Evolutionary conservation across 2,888 invertebrate genomes (phyloP), one percentile per base, ranked within the genome.

Genomic region (Leptothorax acervorum): DNA sequence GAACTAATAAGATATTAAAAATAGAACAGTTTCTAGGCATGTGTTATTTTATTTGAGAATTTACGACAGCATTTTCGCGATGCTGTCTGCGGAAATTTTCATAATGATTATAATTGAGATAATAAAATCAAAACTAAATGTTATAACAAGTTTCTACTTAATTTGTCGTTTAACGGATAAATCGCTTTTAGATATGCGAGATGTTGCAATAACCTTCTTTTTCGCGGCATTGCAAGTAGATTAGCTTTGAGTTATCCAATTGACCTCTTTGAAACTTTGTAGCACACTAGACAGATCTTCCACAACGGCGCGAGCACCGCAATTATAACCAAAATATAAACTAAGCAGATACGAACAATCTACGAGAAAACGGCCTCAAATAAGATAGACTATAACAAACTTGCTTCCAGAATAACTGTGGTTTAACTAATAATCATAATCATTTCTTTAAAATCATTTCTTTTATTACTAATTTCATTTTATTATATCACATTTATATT

Each of bases 191-290:
- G 60, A 82, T 85, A 83, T 55, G 83, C 82, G 86, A 87, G 81
- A 89, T 84, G 83, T 87, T 81, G 83, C 66, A 85, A 39, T 87
- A 87, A 90, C 87, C 89, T 82, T 83, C 87, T 88, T 86, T 90
- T 85, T 83, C 85, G 73, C 85, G 83, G 81, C 78, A 87, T 83
- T 83, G 86, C 86, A 65, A 87, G 83, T 84, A 90, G 86, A 90
- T 89, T 86, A 89, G 55, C 84, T 81, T 87, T 84, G 83, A 87
- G 85, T 90, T 90, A 90, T 86, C 62, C 82, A 82, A 83, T 63
- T 86, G 87, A 88, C 83, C 84, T 87, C 71, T 86, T 82, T 85
- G 84, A 90, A 90, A 87, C 79, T 86, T 87, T 85, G 85, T 81
- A 73, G 57, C 76, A 60, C 31, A 53, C 18, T 28, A 31, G 42